These are phyloP conservation scores for Phrynosoma platyrhinos DNA, from an alignment of 2,113 vertebrate species.

Conservation along the genomic window DNA sequence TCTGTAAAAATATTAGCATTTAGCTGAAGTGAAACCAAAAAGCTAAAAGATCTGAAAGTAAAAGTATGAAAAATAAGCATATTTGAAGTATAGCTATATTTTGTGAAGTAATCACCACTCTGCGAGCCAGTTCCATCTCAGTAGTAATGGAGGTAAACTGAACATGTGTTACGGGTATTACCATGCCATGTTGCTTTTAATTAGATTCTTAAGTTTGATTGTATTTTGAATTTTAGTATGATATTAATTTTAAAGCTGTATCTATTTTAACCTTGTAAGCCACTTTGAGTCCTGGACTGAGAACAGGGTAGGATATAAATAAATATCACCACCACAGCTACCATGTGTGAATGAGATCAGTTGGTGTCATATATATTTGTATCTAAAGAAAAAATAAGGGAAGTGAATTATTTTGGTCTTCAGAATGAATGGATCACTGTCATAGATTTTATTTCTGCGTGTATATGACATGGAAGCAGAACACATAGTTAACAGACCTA, in stretches of 20 bases:
- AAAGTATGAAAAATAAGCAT: slow-evolving; percentile 73
- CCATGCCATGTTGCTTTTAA: slow-evolving; percentile 29
- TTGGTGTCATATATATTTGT: slow-evolving; percentile 51
- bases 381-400: not conserved
- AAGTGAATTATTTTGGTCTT: not conserved
- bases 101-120: slow-evolving; percentile 53
- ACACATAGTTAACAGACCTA: not conserved
- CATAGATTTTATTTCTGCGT: not conserved
- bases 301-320: too few relatives aligned
- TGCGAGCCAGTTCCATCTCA: slow-evolving; percentile 57
- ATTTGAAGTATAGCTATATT: slow-evolving; percentile 72
- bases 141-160: not conserved
- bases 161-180: not conserved
- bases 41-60: slow-evolving; percentile 57
- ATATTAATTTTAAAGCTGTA: too few relatives aligned
- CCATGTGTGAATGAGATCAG: slow-evolving; percentile 19
- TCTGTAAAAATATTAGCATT: slow-evolving; percentile 26
- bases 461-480: not conserved
- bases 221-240: too few relatives aligned
- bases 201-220: too few relatives aligned
- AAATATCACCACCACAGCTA: too few relatives aligned
- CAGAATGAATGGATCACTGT: not conserved
- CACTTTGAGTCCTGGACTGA: too few relatives aligned
- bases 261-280: too few relatives aligned
- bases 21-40: slow-evolving; percentile 11